Evolutionary conservation across 2,888 invertebrate species (phyloP).

Genomic region (Embidobia sp.): DNA sequence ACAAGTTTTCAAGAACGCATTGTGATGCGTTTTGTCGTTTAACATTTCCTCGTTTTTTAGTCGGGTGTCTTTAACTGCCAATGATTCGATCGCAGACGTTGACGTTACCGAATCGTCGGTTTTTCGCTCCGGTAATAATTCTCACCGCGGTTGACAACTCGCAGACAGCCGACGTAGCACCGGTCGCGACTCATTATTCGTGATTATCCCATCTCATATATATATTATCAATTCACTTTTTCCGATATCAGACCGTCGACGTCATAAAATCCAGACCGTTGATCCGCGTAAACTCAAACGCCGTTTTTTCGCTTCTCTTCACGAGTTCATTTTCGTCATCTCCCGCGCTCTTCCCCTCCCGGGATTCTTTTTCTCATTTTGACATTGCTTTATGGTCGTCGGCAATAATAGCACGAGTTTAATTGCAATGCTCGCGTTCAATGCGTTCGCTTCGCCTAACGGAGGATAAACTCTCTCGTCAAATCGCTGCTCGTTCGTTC

Average conservation of each 20-base stretch:
- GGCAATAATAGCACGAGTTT: constrained; percentile 54
- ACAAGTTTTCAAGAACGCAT: too few species aligned
- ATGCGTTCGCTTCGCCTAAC: constrained; percentile 51
- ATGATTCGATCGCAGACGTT: too few species aligned
- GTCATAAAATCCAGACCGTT: neutral
- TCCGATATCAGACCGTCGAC: constrained; percentile 16
- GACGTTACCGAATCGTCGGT: too few species aligned
- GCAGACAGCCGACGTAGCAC: constrained; percentile 4
- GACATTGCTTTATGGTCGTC: constrained; percentile 49
- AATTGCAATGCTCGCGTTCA: constrained; percentile 57
- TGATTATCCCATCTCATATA: constrained; percentile 3
- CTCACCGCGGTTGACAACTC: constrained; percentile 5
- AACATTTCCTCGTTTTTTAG: too few species aligned
- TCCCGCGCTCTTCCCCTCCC: neutral
- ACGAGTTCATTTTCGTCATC: neutral
- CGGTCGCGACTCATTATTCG: constrained; percentile 13
- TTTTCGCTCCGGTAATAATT: too few species aligned
- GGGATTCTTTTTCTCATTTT: constrained; percentile 22
- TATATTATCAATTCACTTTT: constrained; percentile 14
- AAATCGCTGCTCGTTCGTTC: constrained; percentile 55
- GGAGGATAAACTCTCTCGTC: constrained; percentile 60
- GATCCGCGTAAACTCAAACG: constrained; percentile 1
- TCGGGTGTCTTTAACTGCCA: too few species aligned
- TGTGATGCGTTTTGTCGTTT: too few species aligned
- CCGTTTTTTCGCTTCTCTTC: constrained; percentile 10